Evolutionary conservation across 2,888 invertebrate genomes (phyloP), one percentile per base, ranked within the genome.

Genomic region (Drosophila fulvimacula): DNA sequence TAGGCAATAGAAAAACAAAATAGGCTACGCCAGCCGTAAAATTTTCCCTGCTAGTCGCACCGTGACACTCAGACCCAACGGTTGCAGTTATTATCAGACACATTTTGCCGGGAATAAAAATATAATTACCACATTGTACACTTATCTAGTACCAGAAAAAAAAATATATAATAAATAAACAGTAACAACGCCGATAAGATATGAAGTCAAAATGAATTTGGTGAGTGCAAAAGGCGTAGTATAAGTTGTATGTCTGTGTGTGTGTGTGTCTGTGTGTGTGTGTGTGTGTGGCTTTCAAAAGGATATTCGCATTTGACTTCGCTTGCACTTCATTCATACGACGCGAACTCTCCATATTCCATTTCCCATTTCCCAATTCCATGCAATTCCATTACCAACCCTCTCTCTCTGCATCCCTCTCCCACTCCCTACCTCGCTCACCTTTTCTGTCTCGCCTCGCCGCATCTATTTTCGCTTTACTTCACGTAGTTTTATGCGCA

Each of bases 251-350:
- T 53, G 5, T 38, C 10, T n/a, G 51, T 6, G 11, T 6, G 21
- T n/a, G 4, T 38, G n/a, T 21, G 38, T 27, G 10, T 41, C 7
- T 30, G 38, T 17, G 24, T n/a, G 24, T 17, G 17, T 52, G 38
- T 24, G 1, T 17, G 27, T 17, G 52, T 38, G 27, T 52, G 39
- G n/a, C 38, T 17, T 57, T 66, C 17, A 32, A 63, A 72, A 73
- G 74, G 64, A 76, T 73, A 74, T 76, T 72, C 65, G 61, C 69
- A 46, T 56, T 51, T 72, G 36, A 52, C 52, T 17, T 52, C 24
- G 52, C 44, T 39, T 51, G 39, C 69, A 70, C 78, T 88, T 82
- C 88, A 82, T 82, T 88, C 88, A 82, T 85, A 73, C 65, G 66
- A 60, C 7, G 34, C 34, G 15, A 21, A 51, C 5, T 21, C 21